These are phyloP conservation scores for Aporophyla lueneburgensis DNA, from an alignment of 2,888 invertebrate species.

Conservation along the genomic window DNA sequence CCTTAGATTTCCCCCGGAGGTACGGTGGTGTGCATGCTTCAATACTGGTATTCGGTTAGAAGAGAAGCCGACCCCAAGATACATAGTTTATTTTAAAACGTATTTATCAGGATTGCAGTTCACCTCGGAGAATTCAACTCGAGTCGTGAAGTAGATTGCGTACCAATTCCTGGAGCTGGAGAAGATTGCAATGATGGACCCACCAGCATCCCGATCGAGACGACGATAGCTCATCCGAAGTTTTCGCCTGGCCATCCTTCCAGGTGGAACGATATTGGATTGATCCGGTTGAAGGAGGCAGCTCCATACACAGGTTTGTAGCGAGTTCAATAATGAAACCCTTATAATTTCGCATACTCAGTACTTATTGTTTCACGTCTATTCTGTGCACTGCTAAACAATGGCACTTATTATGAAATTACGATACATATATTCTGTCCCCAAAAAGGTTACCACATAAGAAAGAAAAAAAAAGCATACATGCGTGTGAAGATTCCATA, in stretches of 20 bases:
- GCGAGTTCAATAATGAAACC: neutral
- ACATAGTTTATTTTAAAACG: neutral
- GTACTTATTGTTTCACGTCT: neutral
- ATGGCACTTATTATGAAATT: neutral
- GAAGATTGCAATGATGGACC: slow-evolving; percentile 34
- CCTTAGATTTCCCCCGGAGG: too few relatives aligned
- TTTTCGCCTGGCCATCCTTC: neutral
- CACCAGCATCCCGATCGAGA: slow-evolving; percentile 48
- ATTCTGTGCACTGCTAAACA: neutral
- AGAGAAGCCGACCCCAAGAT: neutral
- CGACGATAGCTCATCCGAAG: slow-evolving; percentile 35
- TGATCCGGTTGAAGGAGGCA: slow-evolving; percentile 42
- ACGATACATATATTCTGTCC: neutral
- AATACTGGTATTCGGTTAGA: too few relatives aligned
- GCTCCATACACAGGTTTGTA: slow-evolving; percentile 55
- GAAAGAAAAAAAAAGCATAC: neutral
- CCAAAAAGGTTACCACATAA: neutral
- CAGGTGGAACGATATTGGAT: slow-evolving; percentile 44
- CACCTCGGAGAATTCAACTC: slow-evolving; percentile 38
- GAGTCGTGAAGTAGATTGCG: slow-evolving; percentile 46
- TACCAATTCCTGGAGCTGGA: neutral
- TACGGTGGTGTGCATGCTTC: too few relatives aligned
- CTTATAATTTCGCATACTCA: neutral
- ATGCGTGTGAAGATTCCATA: neutral
- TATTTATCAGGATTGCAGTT: slow-evolving; percentile 20